phyloP scores from a whole-genome alignment of 2,797 vertebrate genomes.

The Okamejei kenojei region DNA sequence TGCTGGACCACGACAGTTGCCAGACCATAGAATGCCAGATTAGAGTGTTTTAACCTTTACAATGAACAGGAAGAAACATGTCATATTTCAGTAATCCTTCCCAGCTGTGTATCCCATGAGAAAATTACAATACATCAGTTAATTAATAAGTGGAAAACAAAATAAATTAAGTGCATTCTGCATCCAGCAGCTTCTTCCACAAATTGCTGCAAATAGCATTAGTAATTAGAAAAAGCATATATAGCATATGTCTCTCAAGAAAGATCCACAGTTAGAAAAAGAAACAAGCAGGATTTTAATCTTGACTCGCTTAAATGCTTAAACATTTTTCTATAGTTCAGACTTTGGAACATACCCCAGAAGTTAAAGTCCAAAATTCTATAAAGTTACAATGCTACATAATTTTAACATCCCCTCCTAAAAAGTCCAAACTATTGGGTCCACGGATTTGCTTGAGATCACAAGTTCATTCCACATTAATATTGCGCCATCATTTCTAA shows the following conservation, averaged over 20 bases:
- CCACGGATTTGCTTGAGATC: background rate
- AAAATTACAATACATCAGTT: background rate
- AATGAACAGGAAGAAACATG: background rate
- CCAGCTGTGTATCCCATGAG: background rate
- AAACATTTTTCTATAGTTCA: background rate
- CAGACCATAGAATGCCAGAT: no score
- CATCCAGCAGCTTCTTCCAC: background rate
- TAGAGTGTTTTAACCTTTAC: background rate
- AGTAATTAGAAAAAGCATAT: background rate
- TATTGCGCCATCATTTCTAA: background rate
- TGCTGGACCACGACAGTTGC: no score
- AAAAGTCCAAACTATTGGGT: background rate
- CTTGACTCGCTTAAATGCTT: background rate
- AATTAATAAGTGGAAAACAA: background rate
- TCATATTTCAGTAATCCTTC: background rate
- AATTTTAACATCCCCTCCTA: background rate
- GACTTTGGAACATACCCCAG: background rate
- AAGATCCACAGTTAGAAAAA: background rate
- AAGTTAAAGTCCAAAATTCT: background rate
- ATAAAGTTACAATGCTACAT: conserved; percentile 22
- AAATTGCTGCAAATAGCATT: background rate
- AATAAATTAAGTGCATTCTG: background rate
- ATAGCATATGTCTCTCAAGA: background rate
- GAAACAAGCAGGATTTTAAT: background rate
- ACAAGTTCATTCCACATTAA: background rate